Evolutionary conservation across 2,888 invertebrate species (phyloP).

Genomic region (Octodonta nipae): DNA sequence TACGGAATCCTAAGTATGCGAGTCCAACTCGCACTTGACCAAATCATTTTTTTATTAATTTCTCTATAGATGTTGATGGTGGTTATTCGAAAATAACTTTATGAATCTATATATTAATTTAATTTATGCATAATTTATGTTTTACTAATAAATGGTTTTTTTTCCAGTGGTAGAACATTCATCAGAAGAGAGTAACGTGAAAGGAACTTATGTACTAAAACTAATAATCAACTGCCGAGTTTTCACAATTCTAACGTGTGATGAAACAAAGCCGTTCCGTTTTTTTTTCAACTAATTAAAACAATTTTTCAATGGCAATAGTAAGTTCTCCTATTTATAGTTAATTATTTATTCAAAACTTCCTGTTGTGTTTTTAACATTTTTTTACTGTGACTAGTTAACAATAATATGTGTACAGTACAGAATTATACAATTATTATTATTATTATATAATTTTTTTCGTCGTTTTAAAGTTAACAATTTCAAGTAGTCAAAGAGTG

Average conservation of each 20-base stretch:
- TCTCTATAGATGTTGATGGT: no score
- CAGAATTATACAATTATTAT: no score
- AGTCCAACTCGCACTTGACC: no score
- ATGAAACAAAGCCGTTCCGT: background rate
- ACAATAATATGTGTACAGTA: no score
- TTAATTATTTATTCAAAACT: conserved; percentile 6
- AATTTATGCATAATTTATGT: background rate
- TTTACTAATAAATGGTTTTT: conserved; percentile 11
- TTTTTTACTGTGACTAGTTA: no score
- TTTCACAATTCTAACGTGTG: conserved; percentile 7
- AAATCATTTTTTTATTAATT: no score
- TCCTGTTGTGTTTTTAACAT: background rate
- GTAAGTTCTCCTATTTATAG: conserved; percentile 10
- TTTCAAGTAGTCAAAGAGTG: background rate
- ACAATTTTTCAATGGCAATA: conserved; percentile 7
- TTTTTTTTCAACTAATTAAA: conserved; percentile 8
- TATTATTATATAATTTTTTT: background rate
- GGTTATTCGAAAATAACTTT: no score
- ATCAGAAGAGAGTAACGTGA: conserved; percentile 41
- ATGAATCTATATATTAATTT: no score
- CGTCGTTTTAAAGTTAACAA: background rate
- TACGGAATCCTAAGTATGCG: no score
- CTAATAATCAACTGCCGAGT: conserved; percentile 17
- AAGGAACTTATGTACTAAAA: conserved; percentile 10
- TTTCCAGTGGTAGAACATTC: conserved; percentile 71